Conservation (phyloP, 2,888 invertebrate genomes). For the Tachina fera region DNA sequence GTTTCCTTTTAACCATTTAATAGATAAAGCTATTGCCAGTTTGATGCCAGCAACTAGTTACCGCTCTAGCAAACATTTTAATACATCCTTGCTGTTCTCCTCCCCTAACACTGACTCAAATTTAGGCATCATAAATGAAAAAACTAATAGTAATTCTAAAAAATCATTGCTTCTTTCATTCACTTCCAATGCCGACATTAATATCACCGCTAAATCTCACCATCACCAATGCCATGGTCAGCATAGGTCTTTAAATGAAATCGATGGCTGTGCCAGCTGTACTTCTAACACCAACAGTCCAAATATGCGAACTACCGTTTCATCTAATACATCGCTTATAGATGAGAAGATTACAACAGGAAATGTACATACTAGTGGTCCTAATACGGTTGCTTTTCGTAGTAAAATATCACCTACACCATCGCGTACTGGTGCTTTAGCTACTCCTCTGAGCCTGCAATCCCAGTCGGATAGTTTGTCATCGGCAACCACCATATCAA, state of each 20-base stretch:
- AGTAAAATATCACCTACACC: conserved; percentile 85
- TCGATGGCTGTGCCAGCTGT: conserved; percentile 75
- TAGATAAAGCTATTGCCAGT: neutral
- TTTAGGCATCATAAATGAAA: conserved; percentile 62
- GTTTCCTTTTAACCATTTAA: conserved; percentile 28
- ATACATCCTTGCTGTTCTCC: conserved; percentile 46
- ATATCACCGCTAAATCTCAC: conserved; percentile 70
- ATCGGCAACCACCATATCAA: conserved; percentile 81
- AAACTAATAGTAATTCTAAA: conserved; percentile 78
- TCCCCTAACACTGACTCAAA: conserved; percentile 56
- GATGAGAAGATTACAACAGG: conserved; percentile 42
- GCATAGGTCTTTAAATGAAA: conserved; percentile 79
- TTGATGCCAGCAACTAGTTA: conserved; percentile 22
- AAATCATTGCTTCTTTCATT: conserved; percentile 83
- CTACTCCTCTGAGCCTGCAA: conserved; percentile 65
- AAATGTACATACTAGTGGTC: conserved; percentile 73
- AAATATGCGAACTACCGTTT: conserved; percentile 76
- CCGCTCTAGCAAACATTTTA: conserved; percentile 68
- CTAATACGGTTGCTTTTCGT: conserved; percentile 79
- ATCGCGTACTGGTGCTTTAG: conserved; percentile 75
- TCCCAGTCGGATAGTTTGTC: conserved; percentile 79
- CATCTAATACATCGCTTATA: conserved; percentile 74
- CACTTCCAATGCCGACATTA: conserved; percentile 74
- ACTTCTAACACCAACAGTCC: conserved; percentile 76
- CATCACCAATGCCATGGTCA: conserved; percentile 74